Evolutionary conservation across 2,888 invertebrate genomes (phyloP).

Genomic region (Drosophila peninsularis): DNA sequence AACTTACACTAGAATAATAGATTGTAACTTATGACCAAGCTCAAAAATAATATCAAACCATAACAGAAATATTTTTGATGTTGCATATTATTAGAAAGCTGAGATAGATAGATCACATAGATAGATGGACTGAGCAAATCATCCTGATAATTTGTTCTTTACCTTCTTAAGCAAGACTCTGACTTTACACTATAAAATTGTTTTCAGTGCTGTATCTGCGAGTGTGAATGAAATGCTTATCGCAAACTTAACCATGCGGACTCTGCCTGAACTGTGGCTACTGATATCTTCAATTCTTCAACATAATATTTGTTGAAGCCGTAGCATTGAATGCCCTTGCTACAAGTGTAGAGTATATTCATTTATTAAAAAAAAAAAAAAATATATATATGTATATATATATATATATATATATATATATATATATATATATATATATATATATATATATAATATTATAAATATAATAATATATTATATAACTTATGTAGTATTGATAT

Average conservation of each 20-base stretch:
- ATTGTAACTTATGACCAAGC: not conserved
- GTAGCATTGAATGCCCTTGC: not conserved
- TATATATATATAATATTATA: too few relatives aligned
- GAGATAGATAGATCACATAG: too few relatives aligned
- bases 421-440: not conserved
- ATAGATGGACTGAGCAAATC: too few relatives aligned
- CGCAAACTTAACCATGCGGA: constrained; percentile 29
- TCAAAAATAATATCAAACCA: not conserved
- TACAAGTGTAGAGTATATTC: too few relatives aligned
- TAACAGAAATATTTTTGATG: too few relatives aligned
- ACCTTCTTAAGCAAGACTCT: too few relatives aligned
- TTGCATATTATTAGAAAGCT: too few relatives aligned
- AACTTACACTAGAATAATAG: constrained; percentile 15
- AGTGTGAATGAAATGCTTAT: constrained; percentile 23
- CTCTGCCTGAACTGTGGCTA: constrained; percentile 28
- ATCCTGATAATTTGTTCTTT: too few relatives aligned
- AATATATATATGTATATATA: too few relatives aligned
- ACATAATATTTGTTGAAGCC: not conserved
- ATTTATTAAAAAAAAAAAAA: not conserved
- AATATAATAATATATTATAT: not conserved
- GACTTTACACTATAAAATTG: not conserved
- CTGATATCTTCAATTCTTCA: constrained; percentile 26
- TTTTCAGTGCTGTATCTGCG: constrained; percentile 9
- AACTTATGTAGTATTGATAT: not conserved
- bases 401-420: not conserved